Evolutionary conservation across 1,140 invertebrate genomes (phyloP).

Genomic region (Notospermus geniculatus): DNA sequence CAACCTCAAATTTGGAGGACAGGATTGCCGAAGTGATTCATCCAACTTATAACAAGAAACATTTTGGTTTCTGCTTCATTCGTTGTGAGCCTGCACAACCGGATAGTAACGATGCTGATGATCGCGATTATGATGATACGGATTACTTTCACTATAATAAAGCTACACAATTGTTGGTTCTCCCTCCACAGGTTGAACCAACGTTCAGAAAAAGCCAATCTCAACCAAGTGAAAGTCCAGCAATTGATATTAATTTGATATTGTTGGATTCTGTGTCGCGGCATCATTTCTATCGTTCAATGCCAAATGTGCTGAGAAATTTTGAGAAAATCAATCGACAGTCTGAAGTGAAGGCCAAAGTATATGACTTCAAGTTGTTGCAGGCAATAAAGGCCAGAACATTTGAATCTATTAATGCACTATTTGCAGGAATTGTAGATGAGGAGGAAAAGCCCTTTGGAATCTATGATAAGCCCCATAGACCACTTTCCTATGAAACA

Average conservation of each 20-base stretch:
- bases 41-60: not conserved
- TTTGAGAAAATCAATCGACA: slow-evolving; percentile 18
- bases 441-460: slow-evolving; percentile 40
- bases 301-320: slow-evolving; percentile 36
- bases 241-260: slow-evolving; percentile 46
- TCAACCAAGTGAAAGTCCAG: not conserved
- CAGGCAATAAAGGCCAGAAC: slow-evolving; percentile 48
- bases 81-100: not conserved
- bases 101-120: not conserved
- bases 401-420: slow-evolving; percentile 39
- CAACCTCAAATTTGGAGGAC: not conserved
- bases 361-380: slow-evolving; percentile 46
- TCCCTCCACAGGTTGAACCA: slow-evolving; percentile 26
- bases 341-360: slow-evolving; percentile 8
- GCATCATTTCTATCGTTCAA: slow-evolving; percentile 48
- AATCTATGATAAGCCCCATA: slow-evolving; percentile 32
- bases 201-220: not conserved
- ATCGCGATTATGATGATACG: not conserved
- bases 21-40: not conserved
- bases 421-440: slow-evolving; percentile 30
- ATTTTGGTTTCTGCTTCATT: slow-evolving; percentile 4
- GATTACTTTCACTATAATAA: not conserved
- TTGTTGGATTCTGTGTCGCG: slow-evolving; percentile 50
- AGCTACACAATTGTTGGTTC: slow-evolving; percentile 27
- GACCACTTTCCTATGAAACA: slow-evolving; percentile 32